Evolutionary conservation across 2,113 vertebrate species (phyloP), one percentile per base, ranked within the genome.

Genomic region (Okapia johnstoni): DNA sequence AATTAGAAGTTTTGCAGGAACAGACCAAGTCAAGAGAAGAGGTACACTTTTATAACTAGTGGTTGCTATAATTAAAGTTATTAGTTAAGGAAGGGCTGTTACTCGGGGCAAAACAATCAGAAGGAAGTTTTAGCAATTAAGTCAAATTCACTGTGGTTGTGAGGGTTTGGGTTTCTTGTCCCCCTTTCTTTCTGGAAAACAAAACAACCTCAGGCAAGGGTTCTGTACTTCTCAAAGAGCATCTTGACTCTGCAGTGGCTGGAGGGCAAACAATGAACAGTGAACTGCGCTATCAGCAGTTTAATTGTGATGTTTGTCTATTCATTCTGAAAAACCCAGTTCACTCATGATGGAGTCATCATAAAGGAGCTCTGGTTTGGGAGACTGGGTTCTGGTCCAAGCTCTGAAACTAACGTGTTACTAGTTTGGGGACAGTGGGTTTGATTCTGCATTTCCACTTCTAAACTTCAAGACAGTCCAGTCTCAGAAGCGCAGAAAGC

Each of bases 111-210:
- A 94, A 94, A 91, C 58, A 94, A 96, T 95, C 97, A 89, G 93
- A 81, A 96, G 66, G 92, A 96, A 93, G 94, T 94, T 98, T 96
- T 84, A 96, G 97, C 94, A 93, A 95, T 97, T 96, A 97, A 95
- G 85, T 97, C 85, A 90, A 95, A 96, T 94, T 92, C 90, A 77
- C 88, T 85, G 94, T 55, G 79, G 97, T 96, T 50, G 40, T 14
- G 28, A 96, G 70, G 16, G 19, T 48, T 76, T 83, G 26, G 43
- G 66, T 8, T 33, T 40, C 17, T 61, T 80, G 50, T n/a, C 26
- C 66, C 1, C 36, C 19, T 54, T 80, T 86, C 81, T 90, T 88
- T 95, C 91, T 95, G 95, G 88, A 97, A 97, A 95, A 96, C 81
- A 96, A 88, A 96, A 93, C 73, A 76, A 79, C 97, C 95, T 66